Evolutionary conservation across 2,888 invertebrate species (phyloP).

Genomic region (Drosophila neoperkinsi): DNA sequence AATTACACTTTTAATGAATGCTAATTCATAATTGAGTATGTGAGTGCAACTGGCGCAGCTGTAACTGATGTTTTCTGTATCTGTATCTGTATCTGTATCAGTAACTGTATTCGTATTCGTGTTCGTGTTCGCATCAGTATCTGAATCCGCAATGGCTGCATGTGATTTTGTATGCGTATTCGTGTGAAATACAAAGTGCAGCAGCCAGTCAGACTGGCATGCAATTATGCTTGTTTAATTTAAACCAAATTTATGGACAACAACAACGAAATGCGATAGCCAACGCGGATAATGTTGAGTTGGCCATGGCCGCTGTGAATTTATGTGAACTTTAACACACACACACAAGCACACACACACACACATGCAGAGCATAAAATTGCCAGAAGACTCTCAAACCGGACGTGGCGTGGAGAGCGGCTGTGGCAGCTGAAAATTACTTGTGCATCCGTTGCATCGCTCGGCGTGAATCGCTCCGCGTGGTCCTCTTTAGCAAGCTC

Average conservation of each 20-base stretch:
- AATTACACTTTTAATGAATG: constrained; percentile 82
- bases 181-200: constrained; percentile 19
- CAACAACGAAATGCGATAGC: constrained; percentile 26
- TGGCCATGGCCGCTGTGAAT: constrained; percentile 55
- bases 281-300: constrained; percentile 53
- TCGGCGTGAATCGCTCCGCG: constrained; percentile 66
- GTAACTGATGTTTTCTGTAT: constrained; percentile 23
- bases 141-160: constrained; percentile 13
- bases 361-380: constrained; percentile 57
- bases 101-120: constrained; percentile 4
- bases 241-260: constrained; percentile 69
- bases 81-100: constrained; percentile 7
- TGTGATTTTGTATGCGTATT: constrained; percentile 14
- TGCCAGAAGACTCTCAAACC: constrained; percentile 34
- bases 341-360: constrained; percentile 9
- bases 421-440: constrained; percentile 72
- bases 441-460: constrained; percentile 76
- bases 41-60: constrained; percentile 44
- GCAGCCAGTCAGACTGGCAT: constrained; percentile 33
- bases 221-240: constrained; percentile 76
- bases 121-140: constrained; percentile 12
- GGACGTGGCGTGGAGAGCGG: constrained; percentile 43
- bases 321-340: constrained; percentile 42
- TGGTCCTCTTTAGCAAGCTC: constrained; percentile 66
- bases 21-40: constrained; percentile 82